Base-by-base conservation (phyloP, 2,888 invertebrate genomes). In the Cynaeus angustus region DNA sequence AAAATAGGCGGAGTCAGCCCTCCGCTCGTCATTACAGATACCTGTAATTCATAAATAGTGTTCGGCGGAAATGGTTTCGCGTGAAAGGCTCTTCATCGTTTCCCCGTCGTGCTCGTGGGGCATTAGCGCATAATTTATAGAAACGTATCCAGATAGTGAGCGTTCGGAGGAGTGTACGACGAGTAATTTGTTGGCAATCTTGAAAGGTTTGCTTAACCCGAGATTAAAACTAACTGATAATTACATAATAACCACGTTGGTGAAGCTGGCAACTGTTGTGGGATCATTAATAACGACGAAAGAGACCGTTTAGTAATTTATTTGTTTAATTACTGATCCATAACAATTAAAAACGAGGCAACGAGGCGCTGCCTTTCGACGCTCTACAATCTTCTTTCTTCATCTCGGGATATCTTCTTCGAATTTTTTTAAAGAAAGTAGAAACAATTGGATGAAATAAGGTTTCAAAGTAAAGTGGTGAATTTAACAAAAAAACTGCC, bases 201-300 rank as follows among this genome's bases (percentile, higher is more conserved):
- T 84, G 85, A 85, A 85, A 85, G 84, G 86, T 86, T 86, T 86
- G 85, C 86, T 86, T 86, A 86, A 86, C 85, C 85, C 83, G 81
- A 85, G 86, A 86, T 86, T 86, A 86, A 86, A 85, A 85, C 83
- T 84, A 86, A 85, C 86, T 85, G 86, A 86, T 86, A 86, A 86
- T 86, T 86, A 86, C 85, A 85, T 86, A 86, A 86, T 86, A 85
- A 86, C 84, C 83, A 84, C 84, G 82, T 85, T 84, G 77, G 79
- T 76, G 76, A 75, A 78, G 77, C 80, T 76, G 77, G 84, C 84
- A 85, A 84, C 85, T 83, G 85, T 83, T 84, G 83, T 82, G 75
- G 81, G 80, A 83, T 83, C 85, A 85, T 85, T 85, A 85, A 85
- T 85, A 85, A 84, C 81, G 80, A 79, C 79, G 82, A 82, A 80